Evolutionary conservation across 2,888 invertebrate genomes (phyloP), one percentile per base, ranked within the genome.

Genomic region (Hypena proboscidalis): DNA sequence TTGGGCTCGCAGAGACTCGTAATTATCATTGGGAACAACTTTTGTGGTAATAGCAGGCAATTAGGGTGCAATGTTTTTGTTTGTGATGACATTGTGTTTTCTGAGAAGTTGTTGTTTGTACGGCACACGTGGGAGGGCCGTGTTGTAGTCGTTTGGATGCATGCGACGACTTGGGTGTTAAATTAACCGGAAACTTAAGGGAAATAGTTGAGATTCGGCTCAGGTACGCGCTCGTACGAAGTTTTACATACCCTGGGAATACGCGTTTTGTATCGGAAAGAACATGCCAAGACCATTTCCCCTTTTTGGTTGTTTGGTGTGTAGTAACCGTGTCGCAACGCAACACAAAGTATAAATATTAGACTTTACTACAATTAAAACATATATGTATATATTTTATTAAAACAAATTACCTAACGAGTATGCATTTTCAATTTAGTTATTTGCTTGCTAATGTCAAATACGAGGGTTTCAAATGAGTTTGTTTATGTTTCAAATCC

Each of bases 151-250:
- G 70, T 80, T 81, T 74, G 71, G 77, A 78, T 79, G 82, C 86
- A 87, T 84, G 80, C 82, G 80, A 75, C 79, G 83, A 80, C 77
- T 77, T 44, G 75, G 77, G 58, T n/a, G 83, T 88, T 88, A 88
- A 88, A 88, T 88, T 87, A 87, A 86, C 86, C 86, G 87, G 86
- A 87, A 90, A 86, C 80, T 70, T 77, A 72, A 80, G 80, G 85
- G 83, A 82, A 80, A 83, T 81, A 79, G 82, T 89, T 86, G 79
- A 84, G 77, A 88, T 87, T 84, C 83, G 74, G 70, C 74, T 77
- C 83, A 80, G 80, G 83, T 83, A 63, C 42, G 22, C 63, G 68
- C 71, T 61, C 70, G 78, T 74, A 80, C 75, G 8, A 54, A 58
- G 46, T 51, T 45, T 42, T 37, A 59, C 49, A 42, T 35, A 19